A percentile compares a stretch with the other conserved stretches of the same genome.
These are phyloP conservation scores for Eidolon helvum DNA, from an alignment of 2,113 vertebrate genomes.

Conservation along the genomic window DNA sequence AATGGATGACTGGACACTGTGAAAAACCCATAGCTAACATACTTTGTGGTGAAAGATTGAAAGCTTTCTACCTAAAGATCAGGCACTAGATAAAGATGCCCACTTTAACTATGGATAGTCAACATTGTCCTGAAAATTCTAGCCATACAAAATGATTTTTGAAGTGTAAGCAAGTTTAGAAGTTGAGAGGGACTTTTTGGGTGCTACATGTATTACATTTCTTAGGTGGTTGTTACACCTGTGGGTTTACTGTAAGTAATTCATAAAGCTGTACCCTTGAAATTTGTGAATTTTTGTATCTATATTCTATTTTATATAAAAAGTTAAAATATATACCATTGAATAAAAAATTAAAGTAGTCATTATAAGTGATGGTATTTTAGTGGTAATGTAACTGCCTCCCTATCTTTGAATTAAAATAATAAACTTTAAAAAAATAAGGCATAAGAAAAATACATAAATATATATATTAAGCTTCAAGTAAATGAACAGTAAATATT, in stretches of 20 bases:
- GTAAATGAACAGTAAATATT: not conserved
- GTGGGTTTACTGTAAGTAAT: not conserved
- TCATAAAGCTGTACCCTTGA: not conserved
- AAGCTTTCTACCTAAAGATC: not conserved
- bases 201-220: not conserved
- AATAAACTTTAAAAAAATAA: not conserved
- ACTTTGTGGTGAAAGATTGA: not conserved
- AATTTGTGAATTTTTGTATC: not conserved
- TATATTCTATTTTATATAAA: not conserved
- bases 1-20: not conserved
- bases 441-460: conserved; percentile 5
- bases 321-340: not conserved
- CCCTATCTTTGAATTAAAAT: conserved; percentile 11
- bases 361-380: not conserved
- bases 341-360: not conserved
- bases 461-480: not conserved
- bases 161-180: not conserved
- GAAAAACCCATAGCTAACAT: not conserved
- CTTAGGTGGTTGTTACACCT: not conserved
- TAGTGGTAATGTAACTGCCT: not conserved
- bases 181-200: not conserved
- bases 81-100: not conserved
- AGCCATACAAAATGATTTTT: not conserved
- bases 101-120: not conserved
- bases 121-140: not conserved